Evolutionary conservation across 2,888 invertebrate genomes (phyloP), one percentile per base, ranked within the genome.

Genomic region (Dorcus hopei): DNA sequence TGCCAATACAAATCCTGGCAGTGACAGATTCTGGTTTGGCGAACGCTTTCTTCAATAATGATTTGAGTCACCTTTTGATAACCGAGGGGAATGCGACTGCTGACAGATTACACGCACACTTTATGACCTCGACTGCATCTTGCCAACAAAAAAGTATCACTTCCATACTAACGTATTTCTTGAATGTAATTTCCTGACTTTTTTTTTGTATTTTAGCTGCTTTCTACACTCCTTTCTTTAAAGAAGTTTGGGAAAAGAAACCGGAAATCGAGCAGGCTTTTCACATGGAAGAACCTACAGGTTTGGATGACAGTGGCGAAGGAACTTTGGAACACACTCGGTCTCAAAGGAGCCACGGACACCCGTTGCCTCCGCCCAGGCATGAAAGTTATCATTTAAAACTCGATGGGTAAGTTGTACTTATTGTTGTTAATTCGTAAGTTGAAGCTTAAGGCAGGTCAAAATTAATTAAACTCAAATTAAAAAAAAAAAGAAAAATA

Each of bases 221-320:
- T 38, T 94, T 95, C 79, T 97, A 94, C 79, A 93, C 93, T 49
- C 95, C 95, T 49, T 97, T 97, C 82, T 93, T 97, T 81, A 94
- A 95, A 77, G 95, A 95, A 77, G 95, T 94, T 19, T 96, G 95
- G 95, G 95, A 95, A 77, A 91, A 93, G 70, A 95, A 95, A 71
- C 93, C 93, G 33, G 95, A 95, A 80, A 95, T 96, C 54, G 96
- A 97, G 76, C 91, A 93, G 73, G 90, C 95, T 14, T 93, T 93
- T 78, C 89, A 94, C 65, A 87, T 94, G 86, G 93, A 93, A 74
- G 91, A 91, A 71, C 85, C 79, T 2, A 60, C 69, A 6, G 78
- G 76, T 64, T 75, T 83, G 61, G 82, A 83, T 69, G 87, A 87
- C 74, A 87, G 87, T 55, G 88, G 87, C 2, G 88, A 88, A 74